Base-by-base conservation (phyloP, 2,888 invertebrate genomes). In the Dichetophora obliterata region DNA sequence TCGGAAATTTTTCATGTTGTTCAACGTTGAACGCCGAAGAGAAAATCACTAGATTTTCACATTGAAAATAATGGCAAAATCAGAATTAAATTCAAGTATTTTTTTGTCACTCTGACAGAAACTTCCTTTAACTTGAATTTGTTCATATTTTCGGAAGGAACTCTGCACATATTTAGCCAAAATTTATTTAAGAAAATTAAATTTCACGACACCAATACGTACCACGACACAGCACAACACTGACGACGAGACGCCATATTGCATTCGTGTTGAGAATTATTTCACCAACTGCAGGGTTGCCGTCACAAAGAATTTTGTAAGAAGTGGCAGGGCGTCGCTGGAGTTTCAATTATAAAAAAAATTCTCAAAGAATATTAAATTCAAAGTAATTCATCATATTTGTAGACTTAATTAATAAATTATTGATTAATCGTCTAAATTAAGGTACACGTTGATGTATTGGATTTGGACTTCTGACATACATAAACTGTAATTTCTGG, bases 191-290 rank as follows among this genome's bases (percentile, higher is more conserved):
- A 68, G 22, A 72, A 63, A 37, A 57, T 19, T n/a, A 9, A 24
- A 68, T 57, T 37, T 71, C n/a, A 22, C 24, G 19, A 65, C 83
- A 82, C 52, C 27, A 59, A 85, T 92, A 94, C 95, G 94, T 93
- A 95, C 95, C 95, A 95, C 95, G 95, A 95, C 95, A 95, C 95
- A 95, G 95, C 95, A 95, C 94, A 74, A 74, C 74, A 74, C 54
- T 76, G 95, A 94, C 94, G 95, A 95, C 95, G 95, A 94, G 94
- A 95, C 95, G 95, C 95, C 95, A 95, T 95, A 94, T 95, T 95
- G 94, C 76, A 77, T 80, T 82, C 74, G 94, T 52, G 19, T 57
- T 22, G 63, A 48, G 54, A 16, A 68, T 24, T 27, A 65, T 22
- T 69, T 43, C 16, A 69, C 73, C 68, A 57, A 57, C 14, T 43